Conservation (phyloP, 2,797 vertebrate species). For the Brotula barbata region DNA sequence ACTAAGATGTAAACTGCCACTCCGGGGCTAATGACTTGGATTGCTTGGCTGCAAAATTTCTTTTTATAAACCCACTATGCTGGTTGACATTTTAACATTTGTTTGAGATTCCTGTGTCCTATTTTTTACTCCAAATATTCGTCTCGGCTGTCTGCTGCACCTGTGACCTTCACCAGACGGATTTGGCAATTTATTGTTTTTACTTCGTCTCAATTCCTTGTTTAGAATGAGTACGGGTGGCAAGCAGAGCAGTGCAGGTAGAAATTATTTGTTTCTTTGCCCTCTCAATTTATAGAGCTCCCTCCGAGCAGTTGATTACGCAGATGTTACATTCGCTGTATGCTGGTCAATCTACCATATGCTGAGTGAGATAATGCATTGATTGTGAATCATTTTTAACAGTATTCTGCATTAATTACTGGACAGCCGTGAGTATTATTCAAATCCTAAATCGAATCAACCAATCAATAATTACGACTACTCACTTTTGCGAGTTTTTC, state of each 20-base stretch:
- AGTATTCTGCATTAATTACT: slow-evolving; percentile 6
- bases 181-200: slow-evolving; percentile 49
- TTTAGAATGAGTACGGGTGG: slow-evolving; percentile 25
- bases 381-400: slow-evolving; percentile 31
- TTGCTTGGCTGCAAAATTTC: slow-evolving; percentile 28
- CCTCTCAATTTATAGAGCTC: slow-evolving; percentile 17
- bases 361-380: no score
- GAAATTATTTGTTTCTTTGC: slow-evolving; percentile 18
- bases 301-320: slow-evolving; percentile 18
- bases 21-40: slow-evolving; percentile 25
- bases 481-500: slow-evolving; percentile 10
- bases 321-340: slow-evolving; percentile 16
- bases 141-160: slow-evolving; percentile 21
- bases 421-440: slow-evolving; percentile 33
- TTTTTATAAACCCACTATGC: slow-evolving; percentile 27
- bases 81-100: slow-evolving; percentile 43
- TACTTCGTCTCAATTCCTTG: slow-evolving; percentile 33
- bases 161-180: slow-evolving; percentile 45
- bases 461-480: slow-evolving; percentile 44
- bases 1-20: slow-evolving; percentile 32
- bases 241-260: slow-evolving; percentile 9
- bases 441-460: slow-evolving; percentile 26
- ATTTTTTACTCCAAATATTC: slow-evolving; percentile 9
- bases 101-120: slow-evolving; percentile 26
- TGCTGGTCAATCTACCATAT: slow-evolving; percentile 8